phyloP scores from a whole-genome alignment of 2,888 invertebrate species.

The Acholoe squamosa region DNA sequence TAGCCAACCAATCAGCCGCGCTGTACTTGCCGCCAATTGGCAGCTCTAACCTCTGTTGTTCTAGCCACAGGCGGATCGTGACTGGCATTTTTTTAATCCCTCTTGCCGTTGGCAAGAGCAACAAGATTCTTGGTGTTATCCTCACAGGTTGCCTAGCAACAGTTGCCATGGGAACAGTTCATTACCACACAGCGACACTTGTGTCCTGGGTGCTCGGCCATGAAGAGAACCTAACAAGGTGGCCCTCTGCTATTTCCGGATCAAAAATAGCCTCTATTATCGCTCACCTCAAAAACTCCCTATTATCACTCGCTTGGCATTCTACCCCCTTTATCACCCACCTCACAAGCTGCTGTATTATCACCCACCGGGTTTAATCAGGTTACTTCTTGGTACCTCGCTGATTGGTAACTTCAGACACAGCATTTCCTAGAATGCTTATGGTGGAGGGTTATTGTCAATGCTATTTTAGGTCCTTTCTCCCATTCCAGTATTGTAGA shows the following conservation, averaged over 20 bases:
- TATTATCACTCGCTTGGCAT: neutral
- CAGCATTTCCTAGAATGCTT: neutral
- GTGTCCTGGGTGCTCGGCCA: neutral
- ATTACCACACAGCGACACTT: neutral
- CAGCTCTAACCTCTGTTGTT: neutral
- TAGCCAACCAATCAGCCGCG: neutral
- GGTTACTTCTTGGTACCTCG: neutral
- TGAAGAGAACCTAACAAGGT: conserved; percentile 14
- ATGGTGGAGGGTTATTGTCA: neutral
- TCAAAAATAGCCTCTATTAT: conserved; percentile 19
- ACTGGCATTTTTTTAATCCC: neutral
- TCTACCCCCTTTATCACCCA: neutral
- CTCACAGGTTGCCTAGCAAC: conserved; percentile 6
- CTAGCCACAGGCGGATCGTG: neutral
- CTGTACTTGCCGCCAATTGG: neutral
- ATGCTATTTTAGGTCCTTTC: neutral
- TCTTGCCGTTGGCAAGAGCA: neutral
- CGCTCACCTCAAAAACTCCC: neutral
- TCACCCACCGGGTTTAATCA: neutral
- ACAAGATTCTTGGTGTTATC: conserved; percentile 14
- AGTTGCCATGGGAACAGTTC: conserved; percentile 8
- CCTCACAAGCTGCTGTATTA: neutral
- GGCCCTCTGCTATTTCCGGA: neutral
- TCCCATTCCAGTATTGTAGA: too few species aligned
- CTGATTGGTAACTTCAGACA: neutral